Conservation (phyloP, 2,113 vertebrate genomes). For the Tenebrosternarchus preto region DNA sequence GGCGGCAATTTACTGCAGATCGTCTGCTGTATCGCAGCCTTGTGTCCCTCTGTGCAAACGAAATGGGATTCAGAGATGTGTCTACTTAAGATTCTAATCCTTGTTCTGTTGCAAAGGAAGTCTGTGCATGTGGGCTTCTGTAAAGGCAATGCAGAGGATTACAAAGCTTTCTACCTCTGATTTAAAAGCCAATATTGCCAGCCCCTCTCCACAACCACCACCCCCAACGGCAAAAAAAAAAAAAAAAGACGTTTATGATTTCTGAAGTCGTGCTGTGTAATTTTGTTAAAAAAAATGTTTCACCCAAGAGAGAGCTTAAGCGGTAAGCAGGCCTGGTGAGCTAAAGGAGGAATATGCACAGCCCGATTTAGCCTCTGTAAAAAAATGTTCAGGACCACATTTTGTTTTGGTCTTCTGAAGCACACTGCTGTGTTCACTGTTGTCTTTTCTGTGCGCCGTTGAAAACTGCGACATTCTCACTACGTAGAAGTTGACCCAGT, state of each 20-base stretch:
- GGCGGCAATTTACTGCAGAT: conserved; percentile 34
- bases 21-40: conserved; percentile 38
- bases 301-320: conserved; percentile 43
- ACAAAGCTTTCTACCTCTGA: conserved; percentile 38
- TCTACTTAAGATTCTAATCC: conserved; percentile 56
- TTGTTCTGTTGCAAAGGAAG: conserved; percentile 48
- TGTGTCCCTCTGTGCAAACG: conserved; percentile 27
- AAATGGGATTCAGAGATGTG: conserved; percentile 51
- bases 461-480: conserved; percentile 29
- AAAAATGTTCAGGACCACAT: conserved; percentile 40
- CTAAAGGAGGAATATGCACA: conserved; percentile 35
- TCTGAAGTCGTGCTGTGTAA: conserved; percentile 26
- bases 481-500: conserved; percentile 55
- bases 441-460: conserved; percentile 21
- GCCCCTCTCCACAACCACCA: neutral
- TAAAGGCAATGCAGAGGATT: conserved; percentile 47
- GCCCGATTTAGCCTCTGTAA: conserved; percentile 37
- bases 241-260: conserved; percentile 9
- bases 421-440: conserved; percentile 27
- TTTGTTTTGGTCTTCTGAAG: conserved; percentile 42
- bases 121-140: conserved; percentile 48
- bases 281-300: conserved; percentile 9
- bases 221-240: neutral
- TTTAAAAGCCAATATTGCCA: conserved; percentile 45
- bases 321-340: conserved; percentile 27